phyloP scores from a whole-genome alignment of 2,888 invertebrate species.

The Crematogaster levior region DNA sequence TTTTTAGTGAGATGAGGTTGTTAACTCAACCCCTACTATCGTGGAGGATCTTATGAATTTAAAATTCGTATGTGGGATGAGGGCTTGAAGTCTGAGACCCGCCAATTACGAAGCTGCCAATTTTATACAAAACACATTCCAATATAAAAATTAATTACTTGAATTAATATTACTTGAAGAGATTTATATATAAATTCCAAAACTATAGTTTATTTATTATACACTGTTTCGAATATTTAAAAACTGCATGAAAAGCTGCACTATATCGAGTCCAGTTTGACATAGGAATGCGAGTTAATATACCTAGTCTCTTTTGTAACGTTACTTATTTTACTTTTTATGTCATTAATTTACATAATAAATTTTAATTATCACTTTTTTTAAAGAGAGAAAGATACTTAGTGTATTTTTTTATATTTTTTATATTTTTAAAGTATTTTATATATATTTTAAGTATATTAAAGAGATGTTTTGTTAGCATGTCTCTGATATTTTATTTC shows the following conservation, averaged over 20 bases:
- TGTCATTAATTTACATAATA: not conserved
- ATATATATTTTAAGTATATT: not conserved
- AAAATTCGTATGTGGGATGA: not conserved
- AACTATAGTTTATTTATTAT: not conserved
- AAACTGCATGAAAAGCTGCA: not conserved
- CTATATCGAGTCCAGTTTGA: not conserved
- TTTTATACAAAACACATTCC: not conserved
- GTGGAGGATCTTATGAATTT: not conserved
- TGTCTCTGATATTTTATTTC: not conserved
- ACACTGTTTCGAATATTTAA: not conserved
- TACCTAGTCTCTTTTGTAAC: not conserved
- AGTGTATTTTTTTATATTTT: no score
- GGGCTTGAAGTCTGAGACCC: no score
- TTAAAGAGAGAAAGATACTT: not conserved
- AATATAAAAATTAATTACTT: not conserved
- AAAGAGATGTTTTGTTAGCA: not conserved
- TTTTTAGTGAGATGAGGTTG: not conserved
- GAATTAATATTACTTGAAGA: not conserved
- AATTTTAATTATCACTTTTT: not conserved
- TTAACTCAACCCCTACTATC: not conserved
- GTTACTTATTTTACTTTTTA: not conserved
- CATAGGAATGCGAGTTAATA: not conserved
- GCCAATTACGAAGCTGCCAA: not conserved
- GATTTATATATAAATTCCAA: not conserved
- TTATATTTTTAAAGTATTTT: not conserved